Percentiles rank a stretch among this genome's conserved stretches.
Conservation (phyloP, 2,113 vertebrate species). For the Phasianus colchicus region DNA sequence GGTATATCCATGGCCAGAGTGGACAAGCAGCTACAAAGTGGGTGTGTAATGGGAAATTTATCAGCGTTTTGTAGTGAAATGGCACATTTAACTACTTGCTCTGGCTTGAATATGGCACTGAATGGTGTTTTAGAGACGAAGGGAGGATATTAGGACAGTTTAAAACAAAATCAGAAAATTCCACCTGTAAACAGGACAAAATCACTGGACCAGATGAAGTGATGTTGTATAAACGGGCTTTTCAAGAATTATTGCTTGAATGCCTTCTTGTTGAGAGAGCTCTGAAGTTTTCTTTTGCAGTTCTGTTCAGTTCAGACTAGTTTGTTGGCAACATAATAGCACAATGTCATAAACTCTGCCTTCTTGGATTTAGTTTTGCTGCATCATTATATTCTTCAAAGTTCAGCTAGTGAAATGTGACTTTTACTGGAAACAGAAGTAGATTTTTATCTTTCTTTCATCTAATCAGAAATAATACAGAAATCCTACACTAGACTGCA, state of each 20-base stretch:
- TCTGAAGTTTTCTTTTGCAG: background rate
- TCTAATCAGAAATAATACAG: background rate
- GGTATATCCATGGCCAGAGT: background rate
- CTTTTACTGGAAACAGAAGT: background rate
- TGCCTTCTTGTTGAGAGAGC: background rate
- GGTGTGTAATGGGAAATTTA: background rate
- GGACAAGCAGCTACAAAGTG: background rate
- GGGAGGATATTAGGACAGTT: background rate
- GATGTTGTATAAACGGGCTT: background rate
- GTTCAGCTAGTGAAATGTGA: background rate
- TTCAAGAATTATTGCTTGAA: background rate
- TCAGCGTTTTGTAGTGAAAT: background rate
- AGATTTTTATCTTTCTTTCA: conserved; percentile 16
- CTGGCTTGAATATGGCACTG: background rate
- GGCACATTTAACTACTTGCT: background rate
- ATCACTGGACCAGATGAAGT: background rate
- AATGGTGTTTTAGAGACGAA: background rate
- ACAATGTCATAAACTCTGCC: background rate
- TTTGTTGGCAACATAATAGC: background rate
- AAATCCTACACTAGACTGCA: background rate
- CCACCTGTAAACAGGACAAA: background rate
- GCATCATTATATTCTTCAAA: background rate
- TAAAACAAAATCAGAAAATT: conserved; percentile 34
- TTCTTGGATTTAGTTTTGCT: background rate
- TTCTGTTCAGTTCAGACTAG: background rate